Evolutionary conservation across 1,140 invertebrate genomes (phyloP).

Genomic region (Bombus ignitus): DNA sequence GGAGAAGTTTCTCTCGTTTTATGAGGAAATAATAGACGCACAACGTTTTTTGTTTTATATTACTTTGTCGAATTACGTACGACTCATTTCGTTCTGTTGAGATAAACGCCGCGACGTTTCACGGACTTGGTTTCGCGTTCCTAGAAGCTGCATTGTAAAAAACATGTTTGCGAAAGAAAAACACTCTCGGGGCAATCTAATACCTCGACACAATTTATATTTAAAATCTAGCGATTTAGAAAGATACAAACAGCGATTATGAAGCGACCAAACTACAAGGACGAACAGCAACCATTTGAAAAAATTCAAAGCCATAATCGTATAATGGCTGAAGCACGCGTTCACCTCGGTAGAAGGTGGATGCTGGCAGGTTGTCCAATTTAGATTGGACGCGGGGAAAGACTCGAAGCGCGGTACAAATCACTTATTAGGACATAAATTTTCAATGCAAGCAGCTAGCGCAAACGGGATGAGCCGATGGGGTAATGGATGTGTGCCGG

Average conservation of each 20-base stretch:
- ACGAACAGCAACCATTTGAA: not conserved
- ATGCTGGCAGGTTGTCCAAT: not conserved
- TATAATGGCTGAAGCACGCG: not conserved
- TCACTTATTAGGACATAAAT: conserved; percentile 77
- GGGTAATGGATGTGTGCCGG: conserved; percentile 73
- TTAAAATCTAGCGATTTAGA: too few relatives aligned
- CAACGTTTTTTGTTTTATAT: too few relatives aligned
- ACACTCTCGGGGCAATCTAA: too few relatives aligned
- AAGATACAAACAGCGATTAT: not conserved
- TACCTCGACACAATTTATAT: too few relatives aligned
- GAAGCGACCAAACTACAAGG: not conserved
- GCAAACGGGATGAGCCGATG: conserved; percentile 74
- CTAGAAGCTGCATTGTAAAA: too few relatives aligned
- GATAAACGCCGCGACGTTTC: too few relatives aligned
- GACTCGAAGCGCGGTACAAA: conserved; percentile 54
- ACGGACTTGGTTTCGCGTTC: too few relatives aligned
- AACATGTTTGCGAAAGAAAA: too few relatives aligned
- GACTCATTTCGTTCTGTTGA: too few relatives aligned
- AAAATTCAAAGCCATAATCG: not conserved
- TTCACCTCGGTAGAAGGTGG: not conserved
- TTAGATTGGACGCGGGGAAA: not conserved
- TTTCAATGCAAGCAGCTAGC: conserved; percentile 71
- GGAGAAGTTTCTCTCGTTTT: too few relatives aligned
- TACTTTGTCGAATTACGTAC: too few relatives aligned
- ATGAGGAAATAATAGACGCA: too few relatives aligned